Base-by-base conservation (phyloP, 2,797 vertebrate genomes). In the Leptatherina wallacei region DNA sequence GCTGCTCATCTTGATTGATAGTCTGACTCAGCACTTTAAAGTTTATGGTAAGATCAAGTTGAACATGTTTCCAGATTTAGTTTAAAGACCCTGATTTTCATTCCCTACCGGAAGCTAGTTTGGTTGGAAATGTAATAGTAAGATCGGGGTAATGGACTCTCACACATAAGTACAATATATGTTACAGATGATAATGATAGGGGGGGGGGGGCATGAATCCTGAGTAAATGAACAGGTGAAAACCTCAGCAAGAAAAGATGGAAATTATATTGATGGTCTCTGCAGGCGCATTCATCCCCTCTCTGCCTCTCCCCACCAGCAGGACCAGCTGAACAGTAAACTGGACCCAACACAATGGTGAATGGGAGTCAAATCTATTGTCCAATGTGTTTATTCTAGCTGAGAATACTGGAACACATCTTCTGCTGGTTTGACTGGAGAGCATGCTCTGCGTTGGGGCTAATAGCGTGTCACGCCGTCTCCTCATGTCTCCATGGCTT, bases 401-500 rank as follows among this genome's bases (percentile, higher is more conserved):
- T 74, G 57, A 67, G 55, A 59, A 38, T 49, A 44, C 33, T 38
- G 29, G 35, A 65, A 69, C 57, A 65, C 35, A 55, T 71, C 24
- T 69, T 61, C 51, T 22, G 47, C 5, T 35, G 56, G 58, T 78
- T 35, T 24, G 59, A 60, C 62, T 9, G 42, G 29, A 65, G 65
- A 70, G 61, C 68, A 64, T 66, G 51, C 60, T 63, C 65, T 47
- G 55, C 22, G 13, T 66, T 57, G 30, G 63, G 68, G 27, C 83
- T 54, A 58, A 77, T 36, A 16, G 49, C 27, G 0, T 62, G 76
- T 88, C 88, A 90, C 55, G 68, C 69, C 62, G 79, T 83, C 74
- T 88, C 80, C 79, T 65, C 73, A 80, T 75, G 69, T 80, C 80
- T 69, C 66, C 33, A 55, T 90, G 84, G 90, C 82, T 88, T 20